Percentiles rank a stretch among this genome's conserved stretches.
These are phyloP conservation scores for Scaptomyza reducta DNA, from an alignment of 2,888 invertebrate genomes.

Conservation along the genomic window DNA sequence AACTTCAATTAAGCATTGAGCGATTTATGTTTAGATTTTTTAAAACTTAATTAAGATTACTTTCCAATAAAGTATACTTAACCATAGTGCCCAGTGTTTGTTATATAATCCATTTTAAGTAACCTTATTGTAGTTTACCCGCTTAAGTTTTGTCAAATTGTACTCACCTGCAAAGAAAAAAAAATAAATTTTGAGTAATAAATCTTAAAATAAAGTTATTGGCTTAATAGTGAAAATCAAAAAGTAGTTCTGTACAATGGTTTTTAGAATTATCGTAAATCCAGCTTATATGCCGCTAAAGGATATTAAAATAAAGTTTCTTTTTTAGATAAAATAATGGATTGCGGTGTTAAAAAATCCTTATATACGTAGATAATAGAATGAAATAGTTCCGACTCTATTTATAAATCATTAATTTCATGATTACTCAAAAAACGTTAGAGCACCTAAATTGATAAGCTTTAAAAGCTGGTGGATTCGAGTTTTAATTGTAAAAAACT, in stretches of 20 bases:
- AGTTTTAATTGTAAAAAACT: conserved; percentile 5
- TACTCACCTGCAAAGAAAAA: conserved; percentile 45
- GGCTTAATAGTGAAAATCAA: no score
- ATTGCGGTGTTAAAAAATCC: no score
- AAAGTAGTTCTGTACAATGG: no score
- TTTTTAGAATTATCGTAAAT: no score
- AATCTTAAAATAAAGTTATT: no score
- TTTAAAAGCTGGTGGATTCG: conserved; percentile 26
- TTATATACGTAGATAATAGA: no score
- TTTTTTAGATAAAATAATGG: no score
- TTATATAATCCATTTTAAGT: background rate
- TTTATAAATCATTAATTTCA: background rate
- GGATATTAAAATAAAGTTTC: background rate
- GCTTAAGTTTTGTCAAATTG: no score
- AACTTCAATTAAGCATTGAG: no score
- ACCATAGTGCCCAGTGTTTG: background rate
- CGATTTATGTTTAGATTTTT: no score
- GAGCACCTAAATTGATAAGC: conserved; percentile 9
- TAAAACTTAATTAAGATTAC: background rate
- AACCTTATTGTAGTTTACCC: no score
- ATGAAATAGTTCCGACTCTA: background rate
- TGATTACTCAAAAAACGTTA: background rate
- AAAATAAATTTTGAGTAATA: background rate
- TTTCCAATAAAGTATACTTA: background rate
- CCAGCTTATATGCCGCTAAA: background rate